Percentiles rank a stretch among this genome's conserved stretches.
These are phyloP conservation scores for Hybognathus amarus DNA, from an alignment of 2,797 vertebrate genomes.

Conservation along the genomic window DNA sequence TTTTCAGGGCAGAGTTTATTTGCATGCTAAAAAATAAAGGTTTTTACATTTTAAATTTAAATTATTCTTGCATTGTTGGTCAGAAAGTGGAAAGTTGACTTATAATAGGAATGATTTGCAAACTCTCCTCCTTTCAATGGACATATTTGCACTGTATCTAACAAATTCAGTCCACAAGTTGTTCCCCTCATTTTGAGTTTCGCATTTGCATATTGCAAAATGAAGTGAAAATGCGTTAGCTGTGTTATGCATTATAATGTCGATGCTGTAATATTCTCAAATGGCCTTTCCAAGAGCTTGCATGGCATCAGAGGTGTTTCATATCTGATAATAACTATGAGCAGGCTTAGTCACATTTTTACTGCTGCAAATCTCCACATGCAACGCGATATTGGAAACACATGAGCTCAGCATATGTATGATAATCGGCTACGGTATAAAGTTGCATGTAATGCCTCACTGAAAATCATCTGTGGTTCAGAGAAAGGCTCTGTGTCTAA, in stretches of 20 bases:
- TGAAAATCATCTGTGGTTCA: constrained; percentile 27
- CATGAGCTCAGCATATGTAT: constrained; percentile 22
- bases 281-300: neutral
- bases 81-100: neutral
- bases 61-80: constrained; percentile 7
- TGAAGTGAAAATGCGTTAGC: neutral
- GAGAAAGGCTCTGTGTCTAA: constrained; percentile 6
- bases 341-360: constrained; percentile 3
- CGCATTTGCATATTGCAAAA: neutral
- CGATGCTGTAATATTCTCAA: constrained; percentile 4
- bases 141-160: neutral
- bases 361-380: constrained; percentile 1
- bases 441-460: constrained; percentile 15
- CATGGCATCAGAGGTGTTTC: constrained; percentile 32
- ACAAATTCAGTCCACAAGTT: neutral
- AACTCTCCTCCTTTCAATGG: neutral
- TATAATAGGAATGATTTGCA: neutral
- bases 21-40: constrained; percentile 52
- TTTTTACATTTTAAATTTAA: constrained; percentile 35
- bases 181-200: neutral
- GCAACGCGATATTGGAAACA: constrained; percentile 11
- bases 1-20: constrained; percentile 35
- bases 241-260: neutral
- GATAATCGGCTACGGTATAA: neutral
- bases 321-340: constrained; percentile 34